Evolutionary conservation across 2,797 vertebrate species (phyloP).

Genomic region (Rhynchonycteris naso): DNA sequence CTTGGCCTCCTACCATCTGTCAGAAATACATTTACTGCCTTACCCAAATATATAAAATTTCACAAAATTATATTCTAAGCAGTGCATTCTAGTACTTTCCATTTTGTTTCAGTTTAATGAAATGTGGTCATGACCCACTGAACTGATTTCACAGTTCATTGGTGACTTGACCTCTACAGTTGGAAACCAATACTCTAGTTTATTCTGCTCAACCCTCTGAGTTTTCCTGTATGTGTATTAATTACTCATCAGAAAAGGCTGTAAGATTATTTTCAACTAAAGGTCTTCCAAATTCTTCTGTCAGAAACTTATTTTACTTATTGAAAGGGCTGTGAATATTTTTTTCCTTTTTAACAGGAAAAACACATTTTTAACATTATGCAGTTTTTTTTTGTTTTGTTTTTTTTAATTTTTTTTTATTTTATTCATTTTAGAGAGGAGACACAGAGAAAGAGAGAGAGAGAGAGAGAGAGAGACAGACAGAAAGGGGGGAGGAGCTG

Average conservation of each 20-base stretch:
- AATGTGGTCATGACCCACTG: neutral
- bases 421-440: no score
- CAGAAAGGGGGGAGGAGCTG: no score
- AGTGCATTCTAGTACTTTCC: neutral
- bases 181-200: neutral
- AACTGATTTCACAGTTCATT: neutral
- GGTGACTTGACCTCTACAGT: neutral
- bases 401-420: no score
- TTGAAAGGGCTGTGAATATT: neutral
- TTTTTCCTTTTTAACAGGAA: neutral
- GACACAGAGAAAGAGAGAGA: no score
- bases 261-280: slow-evolving; percentile 6
- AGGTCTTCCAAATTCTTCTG: neutral
- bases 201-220: slow-evolving; percentile 13
- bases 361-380: neutral
- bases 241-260: slow-evolving; percentile 23
- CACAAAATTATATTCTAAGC: neutral
- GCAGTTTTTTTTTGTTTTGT: no score
- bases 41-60: neutral
- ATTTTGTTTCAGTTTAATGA: neutral
- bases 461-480: no score
- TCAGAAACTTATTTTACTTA: slow-evolving; percentile 23
- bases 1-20: neutral
- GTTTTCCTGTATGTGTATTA: neutral
- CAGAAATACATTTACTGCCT: neutral